Conservation (phyloP, 2,888 invertebrate genomes). For the Agonopterix subpropinquella region DNA sequence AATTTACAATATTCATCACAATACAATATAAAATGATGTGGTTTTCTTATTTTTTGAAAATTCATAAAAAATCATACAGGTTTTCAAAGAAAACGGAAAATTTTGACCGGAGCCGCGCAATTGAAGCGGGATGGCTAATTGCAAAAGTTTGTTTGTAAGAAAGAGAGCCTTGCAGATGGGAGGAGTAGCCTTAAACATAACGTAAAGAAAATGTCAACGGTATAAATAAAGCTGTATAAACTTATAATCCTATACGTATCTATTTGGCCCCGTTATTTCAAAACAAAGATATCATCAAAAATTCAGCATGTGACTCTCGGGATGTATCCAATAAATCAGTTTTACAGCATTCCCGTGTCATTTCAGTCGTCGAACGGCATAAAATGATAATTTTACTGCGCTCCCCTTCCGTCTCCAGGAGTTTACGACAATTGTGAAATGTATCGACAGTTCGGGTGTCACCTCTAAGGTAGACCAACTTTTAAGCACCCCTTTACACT, state of each 20-base stretch:
- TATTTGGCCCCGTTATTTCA: slow-evolving; percentile 34
- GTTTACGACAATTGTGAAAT: slow-evolving; percentile 76
- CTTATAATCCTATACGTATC: not conserved
- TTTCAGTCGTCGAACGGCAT: slow-evolving; percentile 75
- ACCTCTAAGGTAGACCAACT: slow-evolving; percentile 54
- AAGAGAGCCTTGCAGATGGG: too few species aligned
- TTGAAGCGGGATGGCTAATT: too few species aligned
- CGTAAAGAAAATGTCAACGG: too few species aligned
- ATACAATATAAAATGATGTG: too few species aligned
- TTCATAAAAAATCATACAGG: too few species aligned
- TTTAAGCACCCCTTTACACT: slow-evolving; percentile 17
- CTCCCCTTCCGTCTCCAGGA: slow-evolving; percentile 70
- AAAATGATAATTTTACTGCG: slow-evolving; percentile 75
- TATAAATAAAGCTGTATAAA: too few species aligned
- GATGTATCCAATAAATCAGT: slow-evolving; percentile 74
- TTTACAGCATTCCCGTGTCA: slow-evolving; percentile 75
- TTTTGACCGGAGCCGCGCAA: too few species aligned
- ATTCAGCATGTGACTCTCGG: slow-evolving; percentile 69
- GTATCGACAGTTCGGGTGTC: slow-evolving; percentile 73
- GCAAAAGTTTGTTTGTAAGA: too few species aligned
- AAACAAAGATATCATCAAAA: slow-evolving; percentile 71
- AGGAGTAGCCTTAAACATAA: too few species aligned
- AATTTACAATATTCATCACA: too few species aligned
- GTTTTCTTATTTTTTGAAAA: too few species aligned
- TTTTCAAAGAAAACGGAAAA: too few species aligned